A percentile compares a stretch with the other conserved stretches of the same genome.
phyloP scores from a whole-genome alignment of 2,888 invertebrate genomes.

The Stegophylla sp. region DNA sequence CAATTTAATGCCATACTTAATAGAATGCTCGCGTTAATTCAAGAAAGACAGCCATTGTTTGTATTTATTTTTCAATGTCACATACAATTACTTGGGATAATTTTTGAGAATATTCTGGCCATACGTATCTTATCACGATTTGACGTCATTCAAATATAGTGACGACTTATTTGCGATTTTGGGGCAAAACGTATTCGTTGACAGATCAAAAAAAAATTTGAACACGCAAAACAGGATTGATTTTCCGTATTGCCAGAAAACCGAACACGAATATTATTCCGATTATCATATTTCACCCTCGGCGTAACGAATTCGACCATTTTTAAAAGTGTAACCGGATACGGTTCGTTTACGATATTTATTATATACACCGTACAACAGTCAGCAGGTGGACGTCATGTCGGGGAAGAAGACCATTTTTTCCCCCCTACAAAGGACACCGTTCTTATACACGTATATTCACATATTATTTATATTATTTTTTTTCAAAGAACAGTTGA shows the following conservation, averaged over 20 bases:
- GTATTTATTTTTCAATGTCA: no score
- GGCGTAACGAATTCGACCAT: constrained; percentile 11
- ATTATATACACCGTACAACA: not conserved
- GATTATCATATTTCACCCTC: constrained; percentile 41
- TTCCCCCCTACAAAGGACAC: not conserved
- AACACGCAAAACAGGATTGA: not conserved
- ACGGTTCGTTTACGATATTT: not conserved
- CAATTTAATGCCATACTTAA: no score
- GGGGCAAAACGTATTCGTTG: not conserved
- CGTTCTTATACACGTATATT: no score
- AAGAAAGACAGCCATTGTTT: no score
- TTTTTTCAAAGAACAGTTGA: constrained; percentile 9
- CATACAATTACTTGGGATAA: no score
- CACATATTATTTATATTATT: constrained; percentile 13
- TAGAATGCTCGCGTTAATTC: no score
- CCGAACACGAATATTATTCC: not conserved
- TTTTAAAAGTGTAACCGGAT: constrained; percentile 40
- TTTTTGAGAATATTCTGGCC: no score
- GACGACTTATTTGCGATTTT: not conserved
- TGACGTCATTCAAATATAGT: no score
- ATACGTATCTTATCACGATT: no score
- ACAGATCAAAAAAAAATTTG: not conserved
- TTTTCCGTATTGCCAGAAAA: not conserved
- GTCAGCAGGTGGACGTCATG: constrained; percentile 9
- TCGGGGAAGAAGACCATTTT: constrained; percentile 6